These are phyloP conservation scores for Turnix velox DNA, from an alignment of 2,113 vertebrate genomes.

Conservation along the genomic window DNA sequence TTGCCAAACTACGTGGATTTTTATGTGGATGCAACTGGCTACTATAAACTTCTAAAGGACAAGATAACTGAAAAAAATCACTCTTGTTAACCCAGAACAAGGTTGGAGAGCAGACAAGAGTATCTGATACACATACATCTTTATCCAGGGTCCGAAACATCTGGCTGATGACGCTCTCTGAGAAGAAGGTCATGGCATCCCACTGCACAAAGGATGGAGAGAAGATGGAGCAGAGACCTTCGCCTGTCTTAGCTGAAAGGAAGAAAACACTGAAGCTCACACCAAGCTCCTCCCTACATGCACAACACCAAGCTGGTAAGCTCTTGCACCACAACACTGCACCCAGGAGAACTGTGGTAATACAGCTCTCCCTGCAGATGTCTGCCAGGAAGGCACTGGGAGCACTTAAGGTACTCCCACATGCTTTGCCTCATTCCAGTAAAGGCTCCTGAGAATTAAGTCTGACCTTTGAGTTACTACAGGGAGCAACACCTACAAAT, in stretches of 20 bases:
- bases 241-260: constrained; percentile 76
- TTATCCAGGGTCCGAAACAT: constrained; percentile 86
- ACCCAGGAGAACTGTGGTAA: neutral
- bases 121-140: constrained; percentile 77
- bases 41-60: neutral
- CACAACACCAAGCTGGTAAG: neutral
- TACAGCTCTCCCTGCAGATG: neutral
- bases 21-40: neutral
- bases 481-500: neutral
- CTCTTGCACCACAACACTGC: neutral
- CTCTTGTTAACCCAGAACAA: neutral
- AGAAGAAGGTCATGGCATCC: constrained; percentile 95
- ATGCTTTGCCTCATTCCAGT: neutral
- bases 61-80: neutral
- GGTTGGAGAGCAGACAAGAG: neutral
- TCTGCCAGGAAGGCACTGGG: neutral
- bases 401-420: accelerated
- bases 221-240: constrained; percentile 84
- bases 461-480: neutral
- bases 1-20: neutral
- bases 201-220: constrained; percentile 90
- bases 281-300: neutral
- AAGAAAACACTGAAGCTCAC: constrained; percentile 24
- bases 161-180: constrained; percentile 86
- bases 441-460: neutral